phyloP scores from a whole-genome alignment of 2,888 invertebrate species.

The Nomada ruficornis region DNA sequence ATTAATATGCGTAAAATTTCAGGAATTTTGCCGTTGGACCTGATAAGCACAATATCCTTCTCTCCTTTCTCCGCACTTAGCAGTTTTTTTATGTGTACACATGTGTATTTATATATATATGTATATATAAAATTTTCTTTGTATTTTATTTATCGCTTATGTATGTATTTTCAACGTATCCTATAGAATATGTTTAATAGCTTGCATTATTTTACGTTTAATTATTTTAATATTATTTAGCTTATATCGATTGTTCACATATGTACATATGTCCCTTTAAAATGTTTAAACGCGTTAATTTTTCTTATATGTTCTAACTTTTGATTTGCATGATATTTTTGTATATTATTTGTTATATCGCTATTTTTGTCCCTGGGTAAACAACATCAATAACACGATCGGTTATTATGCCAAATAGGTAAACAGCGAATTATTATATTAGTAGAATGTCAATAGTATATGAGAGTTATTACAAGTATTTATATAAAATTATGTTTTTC shows the following conservation, averaged over 20 bases:
- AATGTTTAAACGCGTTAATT: constrained; percentile 30
- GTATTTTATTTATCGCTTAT: constrained; percentile 25
- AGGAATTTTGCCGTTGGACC: constrained; percentile 72
- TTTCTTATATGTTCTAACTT: constrained; percentile 16
- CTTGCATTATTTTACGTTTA: constrained; percentile 3
- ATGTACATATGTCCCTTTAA: constrained; percentile 25
- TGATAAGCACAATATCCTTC: constrained; percentile 72
- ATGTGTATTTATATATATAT: constrained; percentile 21
- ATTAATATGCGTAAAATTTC: constrained; percentile 68
- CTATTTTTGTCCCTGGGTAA: constrained; percentile 52
- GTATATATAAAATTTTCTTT: constrained; percentile 24
- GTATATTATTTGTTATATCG: constrained; percentile 47
- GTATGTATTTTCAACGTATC: constrained; percentile 6
- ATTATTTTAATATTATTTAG: not conserved
- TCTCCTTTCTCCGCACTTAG: constrained; percentile 74
- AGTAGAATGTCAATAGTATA: not conserved
- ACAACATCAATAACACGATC: constrained; percentile 52
- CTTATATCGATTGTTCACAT: constrained; percentile 14
- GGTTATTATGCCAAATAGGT: constrained; percentile 66
- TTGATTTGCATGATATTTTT: constrained; percentile 54
- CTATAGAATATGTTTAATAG: not conserved
- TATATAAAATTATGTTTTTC: not conserved
- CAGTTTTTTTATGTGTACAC: constrained; percentile 51
- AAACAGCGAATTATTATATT: constrained; percentile 51
- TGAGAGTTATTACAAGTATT: constrained; percentile 1